Percentiles rank a stretch among this genome's conserved stretches.
These are phyloP conservation scores for Dipodomys ordii DNA, from an alignment of 2,113 vertebrate species.

Conservation along the genomic window DNA sequence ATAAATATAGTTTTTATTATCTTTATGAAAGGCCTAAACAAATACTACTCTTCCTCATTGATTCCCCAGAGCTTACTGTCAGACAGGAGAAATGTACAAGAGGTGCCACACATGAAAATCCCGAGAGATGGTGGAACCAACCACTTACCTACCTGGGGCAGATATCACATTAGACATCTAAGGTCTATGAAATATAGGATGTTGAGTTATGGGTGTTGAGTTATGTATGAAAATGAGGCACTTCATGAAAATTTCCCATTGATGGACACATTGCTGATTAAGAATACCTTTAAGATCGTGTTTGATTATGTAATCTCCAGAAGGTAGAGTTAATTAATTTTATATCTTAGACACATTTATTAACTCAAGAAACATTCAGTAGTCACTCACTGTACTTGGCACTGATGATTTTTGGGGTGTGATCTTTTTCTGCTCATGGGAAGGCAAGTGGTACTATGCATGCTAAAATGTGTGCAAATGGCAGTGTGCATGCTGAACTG, in stretches of 20 bases:
- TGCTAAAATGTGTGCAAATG: no score
- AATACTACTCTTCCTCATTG: background rate
- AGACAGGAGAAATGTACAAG: background rate
- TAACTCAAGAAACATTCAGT: background rate
- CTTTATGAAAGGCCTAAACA: background rate
- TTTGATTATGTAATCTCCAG: no score
- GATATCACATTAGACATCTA: background rate
- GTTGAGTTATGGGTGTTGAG: background rate
- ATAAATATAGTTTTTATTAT: background rate
- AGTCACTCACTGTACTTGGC: background rate
- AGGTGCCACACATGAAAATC: background rate
- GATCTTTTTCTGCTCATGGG: no score
- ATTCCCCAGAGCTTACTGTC: background rate
- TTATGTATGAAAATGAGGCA: background rate
- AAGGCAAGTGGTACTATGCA: no score
- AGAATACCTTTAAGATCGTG: background rate
- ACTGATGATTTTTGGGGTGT: no score
- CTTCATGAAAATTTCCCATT: background rate
- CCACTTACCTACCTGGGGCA: background rate
- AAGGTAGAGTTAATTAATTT: background rate
- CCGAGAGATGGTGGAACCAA: background rate
- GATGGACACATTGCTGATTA: background rate
- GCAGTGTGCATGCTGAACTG: no score
- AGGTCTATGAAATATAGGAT: background rate
- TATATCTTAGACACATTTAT: background rate